These are phyloP conservation scores for Leptoteleia sp. DNA, from an alignment of 1,140 invertebrate genomes.

Conservation along the genomic window DNA sequence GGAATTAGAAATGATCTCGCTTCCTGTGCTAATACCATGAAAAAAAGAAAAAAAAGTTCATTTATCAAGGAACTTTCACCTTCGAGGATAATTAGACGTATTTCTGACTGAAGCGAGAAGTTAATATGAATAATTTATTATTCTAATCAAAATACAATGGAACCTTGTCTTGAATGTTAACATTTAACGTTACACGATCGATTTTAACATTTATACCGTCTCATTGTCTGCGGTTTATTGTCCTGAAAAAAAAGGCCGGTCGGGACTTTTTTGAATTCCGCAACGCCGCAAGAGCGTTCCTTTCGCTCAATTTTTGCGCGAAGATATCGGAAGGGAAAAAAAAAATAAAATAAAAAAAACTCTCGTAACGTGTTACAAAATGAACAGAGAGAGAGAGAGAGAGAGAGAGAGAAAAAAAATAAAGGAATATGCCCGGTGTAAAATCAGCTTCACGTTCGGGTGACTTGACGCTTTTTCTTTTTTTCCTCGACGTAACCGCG, in stretches of 20 bases:
- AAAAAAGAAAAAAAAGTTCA: too few relatives aligned
- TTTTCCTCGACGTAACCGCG: constrained; percentile 22
- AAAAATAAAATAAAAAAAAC: too few relatives aligned
- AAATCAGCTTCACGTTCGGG: constrained; percentile 15
- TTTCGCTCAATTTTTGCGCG: constrained; percentile 6
- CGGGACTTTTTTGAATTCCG: constrained; percentile 1
- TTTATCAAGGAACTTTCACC: constrained; percentile 30
- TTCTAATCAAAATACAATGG: constrained; percentile 38
- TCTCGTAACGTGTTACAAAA: constrained; percentile 18
- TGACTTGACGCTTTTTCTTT: constrained; percentile 33
- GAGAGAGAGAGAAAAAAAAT: neutral
- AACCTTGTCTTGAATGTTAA: constrained; percentile 18
- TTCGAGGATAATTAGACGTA: constrained; percentile 21
- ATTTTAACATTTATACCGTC: constrained; percentile 27
- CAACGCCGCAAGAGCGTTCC: neutral
- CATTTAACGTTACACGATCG: constrained; percentile 24
- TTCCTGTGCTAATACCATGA: constrained; percentile 6
- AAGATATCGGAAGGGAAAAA: constrained; percentile 4
- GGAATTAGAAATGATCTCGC: neutral
- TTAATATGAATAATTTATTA: constrained; percentile 40
- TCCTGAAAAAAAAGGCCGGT: constrained; percentile 21
- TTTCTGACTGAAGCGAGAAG: constrained; percentile 5
- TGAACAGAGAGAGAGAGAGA: neutral
- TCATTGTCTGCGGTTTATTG: constrained; percentile 24
- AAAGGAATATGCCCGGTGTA: constrained; percentile 5